phyloP scores from a whole-genome alignment of 2,113 vertebrate genomes.

The Columba janthina region DNA sequence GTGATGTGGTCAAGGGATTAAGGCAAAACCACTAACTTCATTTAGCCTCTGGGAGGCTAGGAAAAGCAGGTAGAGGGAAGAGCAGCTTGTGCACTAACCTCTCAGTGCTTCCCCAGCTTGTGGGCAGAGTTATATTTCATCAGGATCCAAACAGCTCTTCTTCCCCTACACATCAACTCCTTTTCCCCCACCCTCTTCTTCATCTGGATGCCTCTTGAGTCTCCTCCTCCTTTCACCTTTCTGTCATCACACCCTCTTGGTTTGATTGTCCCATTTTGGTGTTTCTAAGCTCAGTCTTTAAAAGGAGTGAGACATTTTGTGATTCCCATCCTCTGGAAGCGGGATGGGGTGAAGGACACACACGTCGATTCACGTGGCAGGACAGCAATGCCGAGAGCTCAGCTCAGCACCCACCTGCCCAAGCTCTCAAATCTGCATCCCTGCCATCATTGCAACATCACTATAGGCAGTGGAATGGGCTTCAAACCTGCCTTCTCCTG shows the following conservation, averaged over 20 bases:
- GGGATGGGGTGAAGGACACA: not conserved
- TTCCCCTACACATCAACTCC: not conserved
- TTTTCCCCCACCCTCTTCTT: not conserved
- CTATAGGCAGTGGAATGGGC: too few species aligned
- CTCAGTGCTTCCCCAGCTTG: not conserved
- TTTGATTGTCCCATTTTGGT: not conserved
- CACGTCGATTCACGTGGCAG: accelerated
- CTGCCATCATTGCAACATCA: accelerated
- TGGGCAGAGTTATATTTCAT: not conserved
- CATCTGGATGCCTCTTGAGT: not conserved
- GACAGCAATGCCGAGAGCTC: not conserved
- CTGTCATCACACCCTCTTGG: not conserved
- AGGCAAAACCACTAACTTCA: not conserved
- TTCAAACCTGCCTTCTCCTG: not conserved
- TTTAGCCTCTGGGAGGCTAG: not conserved
- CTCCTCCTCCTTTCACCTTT: not conserved
- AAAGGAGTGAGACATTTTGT: not conserved
- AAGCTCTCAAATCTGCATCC: not conserved
- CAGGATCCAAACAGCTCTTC: not conserved
- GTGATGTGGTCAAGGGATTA: not conserved
- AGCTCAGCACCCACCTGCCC: not conserved
- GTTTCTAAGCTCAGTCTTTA: not conserved
- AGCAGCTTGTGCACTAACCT: not conserved
- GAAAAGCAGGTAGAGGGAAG: not conserved
- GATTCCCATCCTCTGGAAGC: not conserved